These are phyloP conservation scores for Pheosia gnoma DNA, from an alignment of 2,888 invertebrate genomes.

Conservation along the genomic window DNA sequence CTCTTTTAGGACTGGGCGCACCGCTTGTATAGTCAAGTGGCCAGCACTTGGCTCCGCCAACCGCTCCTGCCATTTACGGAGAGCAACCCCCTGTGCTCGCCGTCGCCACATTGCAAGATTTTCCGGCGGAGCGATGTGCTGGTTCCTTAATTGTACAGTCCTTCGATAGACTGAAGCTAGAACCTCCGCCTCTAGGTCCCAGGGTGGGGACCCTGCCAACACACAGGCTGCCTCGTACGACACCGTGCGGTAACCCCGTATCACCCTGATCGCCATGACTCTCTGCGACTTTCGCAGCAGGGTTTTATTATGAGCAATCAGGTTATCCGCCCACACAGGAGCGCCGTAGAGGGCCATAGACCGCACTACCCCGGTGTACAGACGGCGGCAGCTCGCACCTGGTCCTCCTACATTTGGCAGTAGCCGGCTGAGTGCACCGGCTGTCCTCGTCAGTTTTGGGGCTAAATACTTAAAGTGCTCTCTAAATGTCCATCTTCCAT, in stretches of 20 bases:
- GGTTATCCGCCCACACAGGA: neutral
- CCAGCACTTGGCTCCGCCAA: neutral
- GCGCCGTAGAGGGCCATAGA: neutral
- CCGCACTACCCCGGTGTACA: neutral
- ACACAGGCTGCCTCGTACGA: constrained; percentile 13
- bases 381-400: neutral
- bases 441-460: neutral
- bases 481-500: neutral
- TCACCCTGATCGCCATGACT: neutral
- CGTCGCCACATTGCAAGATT: neutral
- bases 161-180: constrained; percentile 1
- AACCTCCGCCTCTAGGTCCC: constrained; percentile 14
- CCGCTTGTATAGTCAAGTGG: neutral
- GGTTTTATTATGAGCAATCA: neutral
- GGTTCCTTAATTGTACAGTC: neutral
- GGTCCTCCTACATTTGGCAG: neutral
- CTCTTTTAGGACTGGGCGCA: neutral
- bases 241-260: constrained; percentile 12
- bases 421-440: neutral
- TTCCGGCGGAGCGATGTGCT: neutral
- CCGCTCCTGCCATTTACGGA: neutral
- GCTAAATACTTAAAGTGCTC: neutral
- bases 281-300: neutral
- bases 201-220: constrained; percentile 11
- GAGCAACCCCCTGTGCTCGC: neutral